Evolutionary conservation across 2,113 vertebrate species (phyloP).

Genomic region (Barbus barbus): DNA sequence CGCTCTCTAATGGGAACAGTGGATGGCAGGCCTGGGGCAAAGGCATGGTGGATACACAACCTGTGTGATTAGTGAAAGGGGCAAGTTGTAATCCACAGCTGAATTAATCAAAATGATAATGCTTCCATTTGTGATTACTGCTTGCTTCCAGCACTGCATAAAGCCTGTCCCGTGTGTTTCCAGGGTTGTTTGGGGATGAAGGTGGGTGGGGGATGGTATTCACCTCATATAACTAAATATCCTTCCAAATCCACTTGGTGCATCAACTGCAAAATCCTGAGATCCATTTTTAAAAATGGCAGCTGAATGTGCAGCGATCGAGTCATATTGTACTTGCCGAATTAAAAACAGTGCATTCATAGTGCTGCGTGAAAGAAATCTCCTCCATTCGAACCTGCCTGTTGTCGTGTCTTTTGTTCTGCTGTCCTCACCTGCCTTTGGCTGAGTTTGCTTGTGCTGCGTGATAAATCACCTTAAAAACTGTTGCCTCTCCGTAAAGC

Average conservation of each 20-base stretch:
- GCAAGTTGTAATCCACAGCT: conserved; percentile 74
- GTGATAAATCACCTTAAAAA: conserved; percentile 47
- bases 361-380: neutral
- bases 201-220: conserved; percentile 18
- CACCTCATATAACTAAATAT: conserved; percentile 33
- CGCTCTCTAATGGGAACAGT: conserved; percentile 13
- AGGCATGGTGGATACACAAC: conserved; percentile 47
- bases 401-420: conserved; percentile 25
- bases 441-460: conserved; percentile 26
- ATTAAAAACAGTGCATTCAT: neutral
- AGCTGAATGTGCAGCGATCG: neutral
- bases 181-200: conserved; percentile 46
- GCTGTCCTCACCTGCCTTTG: conserved; percentile 37
- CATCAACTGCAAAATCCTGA: neutral
- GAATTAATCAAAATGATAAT: conserved; percentile 75
- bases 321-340: neutral
- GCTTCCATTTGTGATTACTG: conserved; percentile 71
- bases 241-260: conserved; percentile 18
- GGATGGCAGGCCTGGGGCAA: conserved; percentile 60
- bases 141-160: conserved; percentile 48
- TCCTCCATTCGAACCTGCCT: neutral
- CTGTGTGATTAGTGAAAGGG: conserved; percentile 72
- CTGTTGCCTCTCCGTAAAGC: conserved; percentile 13
- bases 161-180: conserved; percentile 41
- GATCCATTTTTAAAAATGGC: neutral